Evolutionary conservation across 2,888 invertebrate genomes (phyloP), one percentile per base, ranked within the genome.

Genomic region (Itoplectis maculator): DNA sequence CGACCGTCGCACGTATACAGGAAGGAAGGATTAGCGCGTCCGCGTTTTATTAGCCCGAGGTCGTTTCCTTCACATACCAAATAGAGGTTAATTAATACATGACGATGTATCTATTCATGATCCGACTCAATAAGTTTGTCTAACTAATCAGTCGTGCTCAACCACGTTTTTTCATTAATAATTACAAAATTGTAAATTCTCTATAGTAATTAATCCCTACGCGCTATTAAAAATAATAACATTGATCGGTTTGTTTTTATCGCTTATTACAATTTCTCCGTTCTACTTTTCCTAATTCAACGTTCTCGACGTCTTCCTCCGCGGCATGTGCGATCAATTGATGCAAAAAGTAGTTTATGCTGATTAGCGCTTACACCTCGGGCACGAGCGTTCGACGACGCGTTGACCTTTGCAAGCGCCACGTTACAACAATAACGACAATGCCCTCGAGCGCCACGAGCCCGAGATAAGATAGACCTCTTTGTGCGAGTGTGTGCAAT

Each of bases 61-160:
- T 79, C 73, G 61, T 7, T 75, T 69, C 63, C 63, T 79, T 61
- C 72, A 59, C 40, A 74, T 51, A 63, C 63, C 73, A 70, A 11
- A 77, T 76, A 45, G 70, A 79, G 79, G 72, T 74, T 79, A 70
- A 82, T 70, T 61, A 77, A 84, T 79, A 56, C 68, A 82, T 70
- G 59, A 65, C 49, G 13, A 49, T 9, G 29, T 54, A 11, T n/a
- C n/a, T n/a, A n/a, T 23, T 8, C 7, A 51, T 51, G 1, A 20
- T 8, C 51, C 51, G 15, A 51, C 18, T 9, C 7, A 0, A 51
- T 6, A 18, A 15, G n/a, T 51, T 18, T 9, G 15, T 42, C 13
- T 8, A 8, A 45, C 20, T 18, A 20, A 51, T 51, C 9, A 51
- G 18, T 51, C 20, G 18, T 1, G 9, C 20, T 5, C 7, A 51